Conservation (phyloP, 1,140 invertebrate species). For the Drosophila nannoptera region DNA sequence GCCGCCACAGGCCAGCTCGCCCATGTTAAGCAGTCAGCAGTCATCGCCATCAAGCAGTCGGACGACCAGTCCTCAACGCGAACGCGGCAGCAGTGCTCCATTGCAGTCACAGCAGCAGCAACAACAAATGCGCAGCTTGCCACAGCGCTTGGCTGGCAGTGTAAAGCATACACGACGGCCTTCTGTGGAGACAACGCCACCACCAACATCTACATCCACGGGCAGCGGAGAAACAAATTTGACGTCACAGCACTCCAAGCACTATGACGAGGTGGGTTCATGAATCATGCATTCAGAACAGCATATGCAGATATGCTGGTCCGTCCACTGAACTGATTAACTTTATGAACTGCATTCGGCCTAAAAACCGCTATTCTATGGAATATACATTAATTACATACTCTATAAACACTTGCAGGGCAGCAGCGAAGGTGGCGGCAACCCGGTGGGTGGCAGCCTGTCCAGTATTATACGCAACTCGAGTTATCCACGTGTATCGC, state of each 20-base stretch:
- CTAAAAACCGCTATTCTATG: neutral
- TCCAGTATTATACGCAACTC: constrained; percentile 70
- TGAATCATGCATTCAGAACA: neutral
- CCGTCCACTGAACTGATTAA: too few species aligned
- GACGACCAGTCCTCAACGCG: constrained; percentile 81
- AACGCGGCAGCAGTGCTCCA: constrained; percentile 79
- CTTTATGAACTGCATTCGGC: too few species aligned
- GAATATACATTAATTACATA: constrained; percentile 3
- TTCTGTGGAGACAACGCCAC: constrained; percentile 80
- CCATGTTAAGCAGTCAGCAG: constrained; percentile 82
- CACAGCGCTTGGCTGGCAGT: constrained; percentile 58
- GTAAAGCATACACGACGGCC: constrained; percentile 75
- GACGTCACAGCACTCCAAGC: constrained; percentile 56
- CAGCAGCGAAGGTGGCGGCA: constrained; percentile 56
- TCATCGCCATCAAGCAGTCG: constrained; percentile 82
- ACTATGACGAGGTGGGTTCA: constrained; percentile 65
- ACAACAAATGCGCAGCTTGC: constrained; percentile 66
- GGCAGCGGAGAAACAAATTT: constrained; percentile 42
- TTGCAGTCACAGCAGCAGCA: constrained; percentile 53
- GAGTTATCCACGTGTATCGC: constrained; percentile 59
- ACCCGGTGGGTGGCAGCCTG: constrained; percentile 40
- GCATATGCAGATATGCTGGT: too few species aligned
- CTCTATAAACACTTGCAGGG: constrained; percentile 34
- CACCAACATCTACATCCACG: constrained; percentile 47
- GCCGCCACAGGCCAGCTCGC: constrained; percentile 80